A percentile compares a stretch with the other conserved stretches of the same genome.
Conservation (phyloP, 2,113 vertebrate species). For the Siniperca knerii region DNA sequence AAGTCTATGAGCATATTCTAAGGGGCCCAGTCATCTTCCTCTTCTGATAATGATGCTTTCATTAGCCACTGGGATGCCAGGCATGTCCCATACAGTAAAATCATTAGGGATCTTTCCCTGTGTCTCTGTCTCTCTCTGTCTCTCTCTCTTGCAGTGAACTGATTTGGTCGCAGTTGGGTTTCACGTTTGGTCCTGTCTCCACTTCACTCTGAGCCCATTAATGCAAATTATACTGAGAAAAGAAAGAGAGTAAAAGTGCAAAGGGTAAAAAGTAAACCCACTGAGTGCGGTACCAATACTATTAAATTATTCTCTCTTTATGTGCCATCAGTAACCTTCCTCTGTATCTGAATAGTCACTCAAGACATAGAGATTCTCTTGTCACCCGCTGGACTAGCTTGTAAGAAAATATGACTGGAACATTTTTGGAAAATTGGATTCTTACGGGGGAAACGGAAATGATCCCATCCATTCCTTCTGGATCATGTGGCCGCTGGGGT, state of each 20-base stretch:
- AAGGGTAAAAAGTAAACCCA: conserved; percentile 57
- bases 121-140: conserved; percentile 12
- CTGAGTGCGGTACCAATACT: conserved; percentile 27
- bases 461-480: conserved; percentile 60
- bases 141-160: conserved; percentile 21
- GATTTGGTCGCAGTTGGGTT: conserved; percentile 49
- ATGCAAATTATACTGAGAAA: conserved; percentile 64
- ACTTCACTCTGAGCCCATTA: conserved; percentile 62
- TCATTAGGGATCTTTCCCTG: conserved; percentile 41
- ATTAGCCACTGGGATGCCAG: conserved; percentile 73
- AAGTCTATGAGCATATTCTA: conserved; percentile 70
- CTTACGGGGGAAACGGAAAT: conserved; percentile 53
- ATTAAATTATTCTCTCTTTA: conserved; percentile 43
- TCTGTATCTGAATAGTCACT: conserved; percentile 32
- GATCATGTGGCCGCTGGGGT: conserved; percentile 59
- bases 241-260: conserved; percentile 53
- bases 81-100: conserved; percentile 67
- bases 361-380: conserved; percentile 36
- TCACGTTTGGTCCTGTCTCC: conserved; percentile 42
- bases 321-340: conserved; percentile 18
- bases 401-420: conserved; percentile 21
- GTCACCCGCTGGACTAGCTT: conserved; percentile 24
- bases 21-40: conserved; percentile 57
- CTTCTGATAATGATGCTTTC: conserved; percentile 74
- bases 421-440: conserved; percentile 46